A percentile compares a stretch with the other conserved stretches of the same genome.
Evolutionary conservation across 2,113 vertebrate genomes (phyloP).

Genomic region (Struthio camelus): DNA sequence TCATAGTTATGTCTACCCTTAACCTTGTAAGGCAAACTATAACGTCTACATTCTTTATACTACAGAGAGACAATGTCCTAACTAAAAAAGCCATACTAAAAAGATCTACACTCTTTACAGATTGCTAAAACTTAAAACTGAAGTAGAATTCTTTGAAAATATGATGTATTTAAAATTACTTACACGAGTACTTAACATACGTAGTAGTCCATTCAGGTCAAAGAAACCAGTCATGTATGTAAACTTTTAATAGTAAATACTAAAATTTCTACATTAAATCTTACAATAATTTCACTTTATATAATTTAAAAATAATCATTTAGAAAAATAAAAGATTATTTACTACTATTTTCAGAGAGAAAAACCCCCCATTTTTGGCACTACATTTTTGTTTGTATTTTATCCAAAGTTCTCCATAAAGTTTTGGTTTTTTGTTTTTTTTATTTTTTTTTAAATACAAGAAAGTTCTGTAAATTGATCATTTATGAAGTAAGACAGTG

Average conservation of each 20-base stretch:
- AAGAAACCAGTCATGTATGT: background rate
- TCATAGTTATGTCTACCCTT: background rate
- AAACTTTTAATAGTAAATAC: background rate
- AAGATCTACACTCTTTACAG: background rate
- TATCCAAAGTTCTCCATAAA: background rate
- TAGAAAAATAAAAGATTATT: background rate
- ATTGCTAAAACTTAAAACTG: background rate
- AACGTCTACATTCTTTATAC: background rate
- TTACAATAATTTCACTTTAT: background rate
- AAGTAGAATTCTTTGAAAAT: background rate
- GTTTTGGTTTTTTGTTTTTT: too few relatives aligned
- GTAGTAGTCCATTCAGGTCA: background rate
- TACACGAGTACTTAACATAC: background rate
- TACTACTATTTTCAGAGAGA: background rate
- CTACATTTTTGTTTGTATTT: background rate
- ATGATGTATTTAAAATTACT: background rate
- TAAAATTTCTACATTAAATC: background rate
- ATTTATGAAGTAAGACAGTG: background rate
- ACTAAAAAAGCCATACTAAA: background rate
- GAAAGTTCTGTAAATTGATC: background rate
- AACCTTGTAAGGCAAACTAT: background rate
- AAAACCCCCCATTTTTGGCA: background rate
- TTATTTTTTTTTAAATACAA: background rate
- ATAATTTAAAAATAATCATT: background rate
- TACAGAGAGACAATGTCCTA: background rate